Base-by-base conservation (phyloP, 2,113 vertebrate species). In the Thomomys bottae region DNA sequence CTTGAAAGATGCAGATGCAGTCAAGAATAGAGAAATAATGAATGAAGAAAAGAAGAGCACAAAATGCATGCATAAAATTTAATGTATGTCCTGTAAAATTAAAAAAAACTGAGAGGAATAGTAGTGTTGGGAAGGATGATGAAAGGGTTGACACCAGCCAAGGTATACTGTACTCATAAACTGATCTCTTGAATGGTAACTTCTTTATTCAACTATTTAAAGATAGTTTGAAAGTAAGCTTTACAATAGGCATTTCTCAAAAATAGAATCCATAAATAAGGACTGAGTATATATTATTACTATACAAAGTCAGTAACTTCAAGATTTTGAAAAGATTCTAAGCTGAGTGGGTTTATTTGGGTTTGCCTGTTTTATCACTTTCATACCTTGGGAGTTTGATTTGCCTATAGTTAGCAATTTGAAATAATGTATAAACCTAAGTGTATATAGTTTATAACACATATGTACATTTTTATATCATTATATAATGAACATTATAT, bases 311-410 rank as follows among this genome's bases (percentile, higher is more conserved):
- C 24, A 24, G 70, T 64, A 45, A 3, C 61, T 94, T 90, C 86
- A 86, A 70, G 61, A 88, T 75, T 36, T 54, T 88, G 26, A 10
- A 64, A 93, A 67, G 85, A 73, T 86, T 78, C 40, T 84, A 91
- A 91, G 34, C 28, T 54, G 20, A 63, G 32, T 42, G 80, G 7
- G 42, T 59, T 92, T 76, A 94, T 70, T 92, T 93, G 42, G 2
- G 77, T 73, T 92, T 88, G 59, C 40, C 34, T 88, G 14, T 90
- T 94, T 92, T 42, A 88, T 30, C 45, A 38, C 49, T 88, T 85
- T 26, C 15, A n/a, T 84, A 70, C 59, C 42, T 90, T 71, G 20
- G 49, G 36, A 6, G 49, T 71, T 83, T 86, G 2, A 68, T 75
- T 91, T 85, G 20, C 75, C 21, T 92, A 38, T 76, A 84, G 67